Conservation (phyloP, 2,113 vertebrate genomes). For the Nettapus auritus region DNA sequence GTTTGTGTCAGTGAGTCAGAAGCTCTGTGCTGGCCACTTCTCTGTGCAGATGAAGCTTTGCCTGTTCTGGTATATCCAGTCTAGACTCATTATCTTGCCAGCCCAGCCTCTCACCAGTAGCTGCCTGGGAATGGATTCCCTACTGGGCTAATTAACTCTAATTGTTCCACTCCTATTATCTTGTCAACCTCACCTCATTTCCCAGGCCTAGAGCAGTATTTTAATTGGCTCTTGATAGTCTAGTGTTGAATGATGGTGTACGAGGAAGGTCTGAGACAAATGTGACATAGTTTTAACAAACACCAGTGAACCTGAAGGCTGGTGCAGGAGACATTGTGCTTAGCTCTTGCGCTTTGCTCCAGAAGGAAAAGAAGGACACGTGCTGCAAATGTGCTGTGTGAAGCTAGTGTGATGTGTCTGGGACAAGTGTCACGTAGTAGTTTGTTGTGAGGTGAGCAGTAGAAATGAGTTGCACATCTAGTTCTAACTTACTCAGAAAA, state of each 20-base stretch:
- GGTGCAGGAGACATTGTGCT: background rate
- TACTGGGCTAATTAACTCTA: constrained; percentile 64
- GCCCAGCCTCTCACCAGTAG: constrained; percentile 40
- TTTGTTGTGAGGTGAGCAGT: background rate
- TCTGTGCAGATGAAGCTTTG: background rate
- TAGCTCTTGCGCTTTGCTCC: background rate
- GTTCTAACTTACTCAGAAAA: background rate
- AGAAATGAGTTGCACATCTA: background rate
- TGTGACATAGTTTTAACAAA: background rate
- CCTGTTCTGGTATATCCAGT: constrained; percentile 55
- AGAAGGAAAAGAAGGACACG: background rate
- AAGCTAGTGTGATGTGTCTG: background rate
- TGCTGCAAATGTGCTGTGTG: background rate
- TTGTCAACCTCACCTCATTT: constrained; percentile 68
- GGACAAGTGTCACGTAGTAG: background rate
- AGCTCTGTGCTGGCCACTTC: background rate
- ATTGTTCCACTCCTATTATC: constrained; percentile 66
- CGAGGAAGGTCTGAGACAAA: background rate
- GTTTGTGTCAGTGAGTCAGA: constrained; percentile 2
- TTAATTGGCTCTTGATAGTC: constrained; percentile 55
- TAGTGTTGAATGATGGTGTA: constrained; percentile 56
- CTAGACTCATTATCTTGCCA: constrained; percentile 43
- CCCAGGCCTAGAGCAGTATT: constrained; percentile 65
- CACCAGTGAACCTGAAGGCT: background rate
- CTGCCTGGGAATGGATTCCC: constrained; percentile 61